These are phyloP conservation scores for Halictus rubicundus DNA, from an alignment of 1,140 invertebrate species.

Conservation along the genomic window DNA sequence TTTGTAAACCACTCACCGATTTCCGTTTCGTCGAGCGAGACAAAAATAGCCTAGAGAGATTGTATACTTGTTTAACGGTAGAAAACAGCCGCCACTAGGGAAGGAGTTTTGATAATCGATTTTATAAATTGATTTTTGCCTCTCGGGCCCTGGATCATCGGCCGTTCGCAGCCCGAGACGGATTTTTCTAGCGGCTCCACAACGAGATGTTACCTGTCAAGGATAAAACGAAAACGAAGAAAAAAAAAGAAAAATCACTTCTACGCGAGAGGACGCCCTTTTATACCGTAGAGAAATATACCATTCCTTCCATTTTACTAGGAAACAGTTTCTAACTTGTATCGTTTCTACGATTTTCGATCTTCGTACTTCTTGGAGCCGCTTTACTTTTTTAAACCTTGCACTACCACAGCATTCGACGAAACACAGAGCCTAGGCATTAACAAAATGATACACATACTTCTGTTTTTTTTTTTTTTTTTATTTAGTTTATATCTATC, in stretches of 20 bases:
- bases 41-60: neutral
- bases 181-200: neutral
- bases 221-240: neutral
- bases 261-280: conserved; percentile 4
- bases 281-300: conserved; percentile 23
- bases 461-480: too few relatives aligned
- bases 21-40: conserved; percentile 2
- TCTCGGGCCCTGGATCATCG: neutral
- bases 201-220: neutral
- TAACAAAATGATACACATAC: too few relatives aligned
- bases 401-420: neutral
- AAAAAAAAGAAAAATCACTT: neutral
- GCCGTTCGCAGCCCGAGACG: neutral
- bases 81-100: neutral
- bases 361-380: conserved; percentile 25
- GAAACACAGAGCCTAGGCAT: too few relatives aligned
- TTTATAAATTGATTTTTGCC: conserved; percentile 24
- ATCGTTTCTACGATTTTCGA: conserved; percentile 53
- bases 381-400: neutral
- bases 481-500: too few relatives aligned
- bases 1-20: conserved; percentile 14
- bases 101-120: conserved; percentile 15
- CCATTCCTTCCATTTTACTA: conserved; percentile 36
- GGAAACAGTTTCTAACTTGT: conserved; percentile 40
- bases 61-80: neutral